Evolutionary conservation across 2,113 vertebrate species (phyloP).

Genomic region (Ctenomys sociabilis): DNA sequence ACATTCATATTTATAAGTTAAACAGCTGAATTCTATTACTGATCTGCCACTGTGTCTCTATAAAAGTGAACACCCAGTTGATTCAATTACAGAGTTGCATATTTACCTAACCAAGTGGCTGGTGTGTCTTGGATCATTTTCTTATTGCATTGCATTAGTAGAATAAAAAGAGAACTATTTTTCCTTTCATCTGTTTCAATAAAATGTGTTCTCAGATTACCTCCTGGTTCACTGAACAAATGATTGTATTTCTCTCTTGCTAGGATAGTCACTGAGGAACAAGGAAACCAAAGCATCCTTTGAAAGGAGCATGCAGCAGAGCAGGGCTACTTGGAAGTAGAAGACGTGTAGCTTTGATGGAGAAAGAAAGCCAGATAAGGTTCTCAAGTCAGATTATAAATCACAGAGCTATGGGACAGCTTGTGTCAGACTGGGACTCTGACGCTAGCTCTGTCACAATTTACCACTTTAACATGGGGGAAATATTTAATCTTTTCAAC

Average conservation of each 20-base stretch:
- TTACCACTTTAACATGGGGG: neutral
- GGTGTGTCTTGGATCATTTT: neutral
- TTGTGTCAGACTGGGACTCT: neutral
- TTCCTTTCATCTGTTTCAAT: neutral
- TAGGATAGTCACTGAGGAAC: neutral
- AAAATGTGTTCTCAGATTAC: neutral
- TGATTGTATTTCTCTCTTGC: neutral
- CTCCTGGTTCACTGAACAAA: neutral
- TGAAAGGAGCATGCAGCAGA: neutral
- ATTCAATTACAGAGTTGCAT: neutral
- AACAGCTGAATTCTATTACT: neutral
- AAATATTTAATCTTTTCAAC: conserved; percentile 1
- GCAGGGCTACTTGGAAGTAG: neutral
- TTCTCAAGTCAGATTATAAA: neutral
- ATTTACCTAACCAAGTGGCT: neutral
- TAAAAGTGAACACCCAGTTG: neutral
- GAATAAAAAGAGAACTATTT: neutral
- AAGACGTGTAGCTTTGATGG: neutral
- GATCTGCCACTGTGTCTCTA: neutral
- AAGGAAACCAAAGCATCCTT: neutral
- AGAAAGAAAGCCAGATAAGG: neutral
- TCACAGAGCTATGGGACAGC: neutral
- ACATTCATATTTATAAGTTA: conserved; percentile 3
- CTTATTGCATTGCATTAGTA: neutral
- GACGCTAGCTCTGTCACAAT: neutral